Evolutionary conservation across 2,888 invertebrate species (phyloP), one percentile per base, ranked within the genome.

Genomic region (Laothoe populi): DNA sequence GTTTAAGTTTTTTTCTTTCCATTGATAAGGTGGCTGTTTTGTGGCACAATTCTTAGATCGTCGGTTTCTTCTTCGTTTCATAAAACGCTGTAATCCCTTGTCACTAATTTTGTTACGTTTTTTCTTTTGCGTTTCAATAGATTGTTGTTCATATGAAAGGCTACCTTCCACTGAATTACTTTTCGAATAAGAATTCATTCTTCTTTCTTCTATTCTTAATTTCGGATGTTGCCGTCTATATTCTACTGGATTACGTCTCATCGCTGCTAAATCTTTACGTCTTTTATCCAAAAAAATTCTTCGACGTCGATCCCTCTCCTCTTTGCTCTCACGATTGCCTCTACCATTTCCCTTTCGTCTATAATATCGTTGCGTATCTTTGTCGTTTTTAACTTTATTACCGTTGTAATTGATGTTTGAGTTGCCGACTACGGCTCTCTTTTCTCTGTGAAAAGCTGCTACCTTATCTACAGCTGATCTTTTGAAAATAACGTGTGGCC

Each of bases 401-500:
- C 91, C 69, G 68, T 77, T 78, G 66, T 78, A 77, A 63, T 62
- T 69, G 67, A 78, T 78, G 66, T 78, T 77, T 64, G 63, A 69
- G 68, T 72, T 80, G 59, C 68, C 75, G 59, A 82, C 72, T 59
- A 82, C 71, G 68, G 81, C 82, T 78, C 90, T 82, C 65, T 90
- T 89, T 57, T 73, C 72, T 82, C 90, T 86, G 68, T 90, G 84
- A 73, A 82, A 84, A 46, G 90, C 88, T 70, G 84, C 73, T 44
- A 88, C 80, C 81, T 91, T 90, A 66, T 90, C 87, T n/a, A 95
- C 94, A 13, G 95, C 95, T 49, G 95, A 95, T 79, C 95, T 91
- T 82, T 94, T 95, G 75, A 94, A 96, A 63, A 96, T 92, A 53
- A 96, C 93, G 79, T 96, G 96, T 63, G 95, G 94, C 82, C 95